A percentile compares a stretch with the other conserved stretches of the same genome.
phyloP scores from a whole-genome alignment of 2,797 vertebrate genomes.

The Austrolebias charrua region DNA sequence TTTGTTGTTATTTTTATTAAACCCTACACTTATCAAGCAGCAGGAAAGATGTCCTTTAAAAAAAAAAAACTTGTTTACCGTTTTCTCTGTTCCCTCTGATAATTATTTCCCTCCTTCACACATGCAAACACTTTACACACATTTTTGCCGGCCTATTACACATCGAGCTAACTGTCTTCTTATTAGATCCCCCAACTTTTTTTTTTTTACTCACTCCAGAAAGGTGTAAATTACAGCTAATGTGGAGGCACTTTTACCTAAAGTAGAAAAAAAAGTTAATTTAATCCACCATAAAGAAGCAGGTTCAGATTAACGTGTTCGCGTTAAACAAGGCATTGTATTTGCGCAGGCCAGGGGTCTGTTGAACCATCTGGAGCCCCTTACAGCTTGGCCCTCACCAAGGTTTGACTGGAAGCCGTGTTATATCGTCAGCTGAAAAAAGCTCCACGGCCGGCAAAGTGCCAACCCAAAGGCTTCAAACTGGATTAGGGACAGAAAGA shows the following conservation, averaged over 20 bases:
- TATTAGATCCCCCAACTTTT: conserved; percentile 54
- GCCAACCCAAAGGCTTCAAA: conserved; percentile 71
- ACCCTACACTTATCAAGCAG: conserved; percentile 41
- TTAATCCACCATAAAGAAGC: conserved; percentile 63
- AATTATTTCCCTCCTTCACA: conserved; percentile 45
- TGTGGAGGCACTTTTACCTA: conserved; percentile 41
- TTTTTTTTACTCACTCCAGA: conserved; percentile 40
- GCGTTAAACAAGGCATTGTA: conserved; percentile 59
- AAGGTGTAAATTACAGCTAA: conserved; percentile 61
- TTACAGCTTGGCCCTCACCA: conserved; percentile 72
- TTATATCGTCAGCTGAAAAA: conserved; percentile 74
- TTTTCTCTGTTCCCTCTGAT: conserved; percentile 44
- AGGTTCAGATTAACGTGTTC: conserved; percentile 46
- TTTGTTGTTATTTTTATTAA: neutral
- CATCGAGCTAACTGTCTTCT: conserved; percentile 64
- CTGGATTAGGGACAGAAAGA: conserved; percentile 61
- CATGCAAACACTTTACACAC: conserved; percentile 34
- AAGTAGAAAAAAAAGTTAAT: conserved; percentile 62
- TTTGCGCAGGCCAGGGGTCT: conserved; percentile 54
- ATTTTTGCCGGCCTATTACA: conserved; percentile 59
- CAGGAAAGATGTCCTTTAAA: neutral
- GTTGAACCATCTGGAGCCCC: conserved; percentile 73
- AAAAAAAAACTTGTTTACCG: conserved; percentile 41
- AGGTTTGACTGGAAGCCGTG: conserved; percentile 70
- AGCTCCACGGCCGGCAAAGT: conserved; percentile 57